Evolutionary conservation across 2,888 invertebrate genomes (phyloP).

Genomic region (Entomobrya multifasciata): DNA sequence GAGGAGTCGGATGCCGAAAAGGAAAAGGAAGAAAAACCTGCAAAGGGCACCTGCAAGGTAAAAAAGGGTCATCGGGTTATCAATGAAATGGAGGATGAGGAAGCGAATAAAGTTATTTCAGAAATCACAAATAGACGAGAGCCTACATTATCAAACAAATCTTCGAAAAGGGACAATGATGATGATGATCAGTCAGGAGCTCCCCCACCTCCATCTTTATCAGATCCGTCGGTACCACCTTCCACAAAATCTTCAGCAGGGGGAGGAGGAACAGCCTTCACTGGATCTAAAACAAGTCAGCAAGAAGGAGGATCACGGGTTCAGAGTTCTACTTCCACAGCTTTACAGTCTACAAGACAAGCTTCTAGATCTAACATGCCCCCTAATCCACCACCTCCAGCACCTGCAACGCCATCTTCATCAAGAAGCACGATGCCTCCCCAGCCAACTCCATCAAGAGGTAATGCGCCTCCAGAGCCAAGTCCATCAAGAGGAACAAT

Average conservation of each 20-base stretch:
- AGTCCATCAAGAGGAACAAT: no score
- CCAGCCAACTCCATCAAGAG: background rate
- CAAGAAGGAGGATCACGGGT: background rate
- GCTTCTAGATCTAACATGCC: background rate
- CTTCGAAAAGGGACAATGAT: background rate
- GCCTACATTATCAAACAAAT: background rate
- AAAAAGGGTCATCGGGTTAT: background rate
- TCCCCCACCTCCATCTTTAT: background rate
- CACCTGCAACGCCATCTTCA: background rate
- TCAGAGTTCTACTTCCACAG: background rate
- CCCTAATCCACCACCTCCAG: background rate
- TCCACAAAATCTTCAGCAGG: background rate
- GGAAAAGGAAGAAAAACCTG: no score
- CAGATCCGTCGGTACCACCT: no score
- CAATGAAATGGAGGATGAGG: constrained; percentile 34
- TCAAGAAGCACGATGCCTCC: background rate
- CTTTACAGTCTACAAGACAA: background rate
- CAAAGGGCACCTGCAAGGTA: no score
- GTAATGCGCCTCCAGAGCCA: background rate
- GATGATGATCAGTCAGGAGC: background rate
- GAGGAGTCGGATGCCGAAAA: no score
- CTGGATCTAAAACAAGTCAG: background rate
- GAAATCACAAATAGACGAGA: constrained; percentile 61
- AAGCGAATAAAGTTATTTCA: constrained; percentile 37
- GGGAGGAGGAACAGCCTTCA: no score